Conservation (phyloP, 2,113 vertebrate genomes). For the Prietella phreatophila region DNA sequence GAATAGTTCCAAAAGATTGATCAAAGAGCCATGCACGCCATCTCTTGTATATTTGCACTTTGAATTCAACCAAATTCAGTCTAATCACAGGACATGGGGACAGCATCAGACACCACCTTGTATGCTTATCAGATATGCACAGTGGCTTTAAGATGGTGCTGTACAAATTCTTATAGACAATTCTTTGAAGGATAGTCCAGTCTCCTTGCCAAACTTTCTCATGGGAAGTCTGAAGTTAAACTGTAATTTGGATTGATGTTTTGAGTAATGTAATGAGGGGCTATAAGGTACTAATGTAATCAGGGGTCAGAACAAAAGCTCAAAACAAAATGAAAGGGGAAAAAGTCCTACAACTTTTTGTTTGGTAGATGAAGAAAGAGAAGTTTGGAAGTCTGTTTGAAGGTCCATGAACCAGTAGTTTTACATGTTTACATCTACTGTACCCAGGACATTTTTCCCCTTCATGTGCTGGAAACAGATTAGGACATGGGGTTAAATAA, state of each 20-base stretch:
- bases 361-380: slow-evolving; percentile 6
- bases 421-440: slow-evolving; percentile 69
- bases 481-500: slow-evolving; percentile 71
- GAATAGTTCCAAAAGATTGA: slow-evolving; percentile 1
- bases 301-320: slow-evolving; percentile 19
- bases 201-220: slow-evolving; percentile 43
- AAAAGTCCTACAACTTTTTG: neutral
- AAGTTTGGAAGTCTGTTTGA: slow-evolving; percentile 67
- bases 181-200: slow-evolving; percentile 12
- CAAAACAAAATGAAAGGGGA: slow-evolving; percentile 35
- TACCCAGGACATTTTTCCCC: slow-evolving; percentile 71
- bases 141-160: neutral
- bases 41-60: slow-evolving; percentile 2
- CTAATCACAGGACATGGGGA: neutral
- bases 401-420: slow-evolving; percentile 41
- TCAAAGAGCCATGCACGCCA: slow-evolving; percentile 2
- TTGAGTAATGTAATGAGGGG: slow-evolving; percentile 11
- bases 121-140: neutral
- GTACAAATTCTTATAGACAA: neutral
- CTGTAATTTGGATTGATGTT: slow-evolving; percentile 44
- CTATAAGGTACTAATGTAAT: neutral
- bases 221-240: slow-evolving; percentile 41
- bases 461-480: slow-evolving; percentile 70
- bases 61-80: slow-evolving; percentile 8
- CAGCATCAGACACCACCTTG: slow-evolving; percentile 6